Base-by-base conservation (phyloP, 2,113 vertebrate genomes). In the Sylvia atricapilla region DNA sequence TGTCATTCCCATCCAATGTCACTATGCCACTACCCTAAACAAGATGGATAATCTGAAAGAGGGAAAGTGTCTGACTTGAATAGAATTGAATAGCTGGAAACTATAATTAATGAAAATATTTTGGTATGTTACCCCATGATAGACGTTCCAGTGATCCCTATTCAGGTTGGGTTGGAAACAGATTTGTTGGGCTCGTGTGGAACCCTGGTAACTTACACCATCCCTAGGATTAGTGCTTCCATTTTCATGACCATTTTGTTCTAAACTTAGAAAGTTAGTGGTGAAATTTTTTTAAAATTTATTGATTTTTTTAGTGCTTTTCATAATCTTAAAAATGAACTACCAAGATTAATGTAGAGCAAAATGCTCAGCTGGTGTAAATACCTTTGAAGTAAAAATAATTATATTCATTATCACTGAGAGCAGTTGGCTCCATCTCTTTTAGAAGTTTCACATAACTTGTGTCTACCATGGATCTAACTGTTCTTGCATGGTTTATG, bases 151-250 rank as follows among this genome's bases (percentile, higher is more conserved):
- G 25, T 35, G 10, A 28, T 75, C 9, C 17, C 7, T 87, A 3
- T 64, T 83, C 23, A 74, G 16, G 28, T 0, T 31, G 10, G 1
- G 7, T 7, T 74, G 13, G 24, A 68, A 86, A 70, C 3, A 49
- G 19, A 72, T n/a, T 55, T 81, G 5, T 30, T 67, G 7, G 52
- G 18, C 21, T 90, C 10, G 39, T 59, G 12, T 50, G 25, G 30
- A 62, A 12, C 18, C 4, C 15, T 85, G 16, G 12, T 55, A 85
- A 70, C 2, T 1, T 35, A 59, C 25, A 87, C 14, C 0, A 0
- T 37, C 14, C 43, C 12, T 49, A 77, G 39, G 20, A 30, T 46
- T 84, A 56, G 2, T 62, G 89, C 78, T 82, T 31, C 13, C 3
- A 24, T 28, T 0, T 22, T 49, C 7, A 37, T 21, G 35, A 73